Base-by-base conservation (phyloP, 1,140 invertebrate species). In the Pseudomyrmex dendroicus region DNA sequence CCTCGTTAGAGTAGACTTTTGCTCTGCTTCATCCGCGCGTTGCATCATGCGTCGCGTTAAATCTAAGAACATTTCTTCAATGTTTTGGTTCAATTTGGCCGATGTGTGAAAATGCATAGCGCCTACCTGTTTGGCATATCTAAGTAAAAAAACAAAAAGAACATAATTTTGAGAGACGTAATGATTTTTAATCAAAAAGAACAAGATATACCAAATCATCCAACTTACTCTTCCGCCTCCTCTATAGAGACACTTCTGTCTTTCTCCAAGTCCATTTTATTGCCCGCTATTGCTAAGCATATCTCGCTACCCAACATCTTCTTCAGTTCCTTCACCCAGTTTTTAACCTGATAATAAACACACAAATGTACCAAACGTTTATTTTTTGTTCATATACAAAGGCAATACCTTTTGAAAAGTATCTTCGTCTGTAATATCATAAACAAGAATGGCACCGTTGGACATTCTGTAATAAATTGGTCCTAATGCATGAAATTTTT, bases 381-480 rank as follows among this genome's bases (percentile, higher is more conserved):
- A 35, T 35, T 20, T 2, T 25, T 7, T 59, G n/a, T 22, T 20
- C 25, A 17, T 66, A 8, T 22, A 12, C 25, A 62, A n/a, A 4
- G 57, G 48, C 1, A 15, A 61, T 95, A 98, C 99, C 95, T 99
- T 99, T 93, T 97, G 96, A 95, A 99, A 99, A 2, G 99, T 99
- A 91, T 99, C 97, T 94, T 98, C 96, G 95, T 99, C 98, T 64
- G 99, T 99, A 66, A 99, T 99, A 94, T 99, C 99, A 94, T 99
- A 99, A 7, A 99, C 99, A 83, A 99, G 95, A 88, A 99, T 97
- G 63, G 99, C 99, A 87, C 99, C 99, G 95, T 99, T 98, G 12
- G 98, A 99, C 92, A 98, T 98, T 88, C 99, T 95, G 94, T 99
- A 99, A 94, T 99, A 99, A 88, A 99, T 99, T 54, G 98, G 98